A percentile compares a stretch with the other conserved stretches of the same genome.
Evolutionary conservation across 1,140 invertebrate species (phyloP).

Genomic region (Drosophila orosa): DNA sequence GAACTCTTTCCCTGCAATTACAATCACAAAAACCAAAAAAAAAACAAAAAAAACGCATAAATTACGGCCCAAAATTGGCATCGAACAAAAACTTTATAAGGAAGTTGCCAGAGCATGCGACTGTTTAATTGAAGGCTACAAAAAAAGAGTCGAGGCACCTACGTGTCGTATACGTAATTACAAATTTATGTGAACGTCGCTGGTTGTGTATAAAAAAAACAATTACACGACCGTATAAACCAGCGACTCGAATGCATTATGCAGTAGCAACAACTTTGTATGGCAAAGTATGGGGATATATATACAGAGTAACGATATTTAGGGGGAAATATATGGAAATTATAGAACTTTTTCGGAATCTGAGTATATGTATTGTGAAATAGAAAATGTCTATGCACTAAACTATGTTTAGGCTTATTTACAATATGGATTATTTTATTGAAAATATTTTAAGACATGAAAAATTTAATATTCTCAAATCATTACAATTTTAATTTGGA

Average conservation of each 20-base stretch:
- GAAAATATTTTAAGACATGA: too few species aligned
- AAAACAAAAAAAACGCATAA: slow-evolving; percentile 73
- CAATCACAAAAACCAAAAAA: slow-evolving; percentile 30
- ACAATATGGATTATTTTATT: fast-evolving
- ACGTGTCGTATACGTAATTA: slow-evolving; percentile 81
- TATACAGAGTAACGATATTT: background rate
- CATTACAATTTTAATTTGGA: too few species aligned
- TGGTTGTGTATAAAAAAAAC: slow-evolving; percentile 47
- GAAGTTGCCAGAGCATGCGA: slow-evolving; percentile 58
- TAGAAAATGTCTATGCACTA: too few species aligned
- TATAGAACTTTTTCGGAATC: background rate
- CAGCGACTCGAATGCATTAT: slow-evolving; percentile 52
- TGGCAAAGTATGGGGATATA: slow-evolving; percentile 1
- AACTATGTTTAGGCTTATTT: background rate
- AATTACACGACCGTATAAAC: slow-evolving; percentile 42
- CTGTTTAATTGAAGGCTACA: slow-evolving; percentile 66
- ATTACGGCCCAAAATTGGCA: slow-evolving; percentile 69
- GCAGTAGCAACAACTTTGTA: slow-evolving; percentile 48
- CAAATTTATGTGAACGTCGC: slow-evolving; percentile 74
- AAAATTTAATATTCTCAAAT: too few species aligned
- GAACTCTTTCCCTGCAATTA: slow-evolving; percentile 66
- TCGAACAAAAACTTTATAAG: slow-evolving; percentile 67
- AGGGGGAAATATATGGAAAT: too few species aligned
- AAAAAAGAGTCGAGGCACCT: slow-evolving; percentile 45
- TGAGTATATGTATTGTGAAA: background rate